Evolutionary conservation across 2,113 vertebrate species (phyloP), one percentile per base, ranked within the genome.

Genomic region (Gymnogyps californianus): DNA sequence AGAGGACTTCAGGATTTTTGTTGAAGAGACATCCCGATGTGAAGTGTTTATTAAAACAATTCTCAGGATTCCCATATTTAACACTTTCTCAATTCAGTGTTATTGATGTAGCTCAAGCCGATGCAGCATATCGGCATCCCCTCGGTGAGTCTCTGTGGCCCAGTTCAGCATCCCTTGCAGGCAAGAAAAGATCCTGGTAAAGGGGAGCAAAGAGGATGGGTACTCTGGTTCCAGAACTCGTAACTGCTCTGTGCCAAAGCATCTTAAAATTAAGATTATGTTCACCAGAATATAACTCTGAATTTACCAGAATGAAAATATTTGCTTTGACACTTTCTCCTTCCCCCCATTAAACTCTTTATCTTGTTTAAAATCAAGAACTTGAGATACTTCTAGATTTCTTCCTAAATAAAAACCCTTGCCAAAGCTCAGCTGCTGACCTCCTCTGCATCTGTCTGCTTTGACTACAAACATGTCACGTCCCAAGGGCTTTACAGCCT

Each of bases 71-170:
- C 55, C 64, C 16, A 1, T 44, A 2, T 47, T 62, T 49, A n/a
- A 66, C 11, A 0, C 51, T 31, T 13, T 40, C 31, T 49, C 19
- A 3, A 0, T 8, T 16, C 55, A 8, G 55, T 0, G 12, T 28
- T 52, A 3, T 0, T 0, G 38, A 52, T 49, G 67, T 8, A 32
- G 76, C 32, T 51, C 2, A 5, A 55, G 59, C 46, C 0, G 1
- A 24, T 38, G 71, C 55, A 61, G 59, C 4, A 1, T 9, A 7
- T 62, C 52, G 3, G 32, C 17, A 19, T 32, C 49, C 32, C 31
- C n/a, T 28, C 0, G 2, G 15, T 20, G n/a, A 57, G n/a, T 8
- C 26, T 70, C 26, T 20, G 6, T 24, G n/a, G 18, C 36, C 78
- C 44, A 20, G 1, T 8, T 61, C 51, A n/a, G 46, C 54, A n/a